Percentiles rank a stretch among this genome's conserved stretches.
phyloP scores from a whole-genome alignment of 2,888 invertebrate species.

The Corythucha ciliata region DNA sequence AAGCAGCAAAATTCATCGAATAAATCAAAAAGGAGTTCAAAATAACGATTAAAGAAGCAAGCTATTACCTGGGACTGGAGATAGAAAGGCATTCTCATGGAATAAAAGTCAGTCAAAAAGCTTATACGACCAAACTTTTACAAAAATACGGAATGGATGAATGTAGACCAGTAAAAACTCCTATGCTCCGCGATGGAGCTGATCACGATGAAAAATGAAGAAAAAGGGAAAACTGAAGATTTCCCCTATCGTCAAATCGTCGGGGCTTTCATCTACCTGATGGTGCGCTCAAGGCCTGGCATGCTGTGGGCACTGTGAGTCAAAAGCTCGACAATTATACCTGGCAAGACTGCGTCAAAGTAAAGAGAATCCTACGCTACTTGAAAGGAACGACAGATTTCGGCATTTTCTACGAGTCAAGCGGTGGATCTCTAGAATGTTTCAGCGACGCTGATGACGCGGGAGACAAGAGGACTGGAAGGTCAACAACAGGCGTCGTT shows the following conservation, averaged over 20 bases:
- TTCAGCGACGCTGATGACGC: slow-evolving; percentile 33
- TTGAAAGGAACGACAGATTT: not conserved
- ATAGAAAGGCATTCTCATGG: slow-evolving; percentile 23
- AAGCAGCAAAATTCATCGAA: slow-evolving; percentile 27
- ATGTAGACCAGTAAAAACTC: slow-evolving; percentile 10
- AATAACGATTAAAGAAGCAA: slow-evolving; percentile 23
- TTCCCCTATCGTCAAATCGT: slow-evolving; percentile 15
- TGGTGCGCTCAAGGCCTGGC: slow-evolving; percentile 19
- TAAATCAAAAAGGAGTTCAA: slow-evolving; percentile 24
- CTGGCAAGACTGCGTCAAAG: not conserved
- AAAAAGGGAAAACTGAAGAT: not conserved
- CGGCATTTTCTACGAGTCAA: not conserved
- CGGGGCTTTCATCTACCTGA: slow-evolving; percentile 19
- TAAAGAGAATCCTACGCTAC: slow-evolving; percentile 2
- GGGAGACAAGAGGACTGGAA: slow-evolving; percentile 26
- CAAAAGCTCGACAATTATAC: slow-evolving; percentile 3
- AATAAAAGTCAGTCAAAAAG: slow-evolving; percentile 17
- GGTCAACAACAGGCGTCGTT: slow-evolving; percentile 30
- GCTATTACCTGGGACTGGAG: slow-evolving; percentile 31
- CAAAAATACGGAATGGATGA: slow-evolving; percentile 20
- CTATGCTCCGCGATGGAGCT: slow-evolving; percentile 14
- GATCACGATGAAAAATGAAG: not conserved
- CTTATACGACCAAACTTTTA: slow-evolving; percentile 22
- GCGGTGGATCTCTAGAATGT: slow-evolving; percentile 6
- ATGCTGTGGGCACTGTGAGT: slow-evolving; percentile 20